These are phyloP conservation scores for Acanthopleura granulata DNA, from an alignment of 2,888 invertebrate genomes.

Conservation along the genomic window DNA sequence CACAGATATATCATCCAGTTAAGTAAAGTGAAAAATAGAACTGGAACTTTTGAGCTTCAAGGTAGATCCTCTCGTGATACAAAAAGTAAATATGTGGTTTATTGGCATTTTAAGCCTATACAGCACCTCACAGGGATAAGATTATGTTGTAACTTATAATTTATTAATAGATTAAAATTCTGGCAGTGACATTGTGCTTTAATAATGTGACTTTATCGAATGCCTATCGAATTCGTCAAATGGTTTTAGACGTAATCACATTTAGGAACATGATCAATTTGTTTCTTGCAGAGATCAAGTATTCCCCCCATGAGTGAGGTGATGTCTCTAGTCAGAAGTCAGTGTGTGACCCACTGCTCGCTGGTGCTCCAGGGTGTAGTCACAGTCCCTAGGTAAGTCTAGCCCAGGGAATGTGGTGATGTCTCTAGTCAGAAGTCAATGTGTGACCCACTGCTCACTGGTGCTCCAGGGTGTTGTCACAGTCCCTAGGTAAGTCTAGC, in stretches of 20 bases:
- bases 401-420: slow-evolving; percentile 81
- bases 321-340: slow-evolving; percentile 73
- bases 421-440: slow-evolving; percentile 73
- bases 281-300: slow-evolving; percentile 75
- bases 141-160: too few species aligned
- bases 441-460: slow-evolving; percentile 75
- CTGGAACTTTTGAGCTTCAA: too few species aligned
- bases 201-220: too few species aligned
- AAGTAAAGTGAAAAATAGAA: too few species aligned
- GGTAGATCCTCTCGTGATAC: too few species aligned
- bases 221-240: too few species aligned
- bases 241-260: background rate
- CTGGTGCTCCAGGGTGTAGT: slow-evolving; percentile 74
- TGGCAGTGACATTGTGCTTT: too few species aligned
- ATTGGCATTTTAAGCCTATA: too few species aligned
- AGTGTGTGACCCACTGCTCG: slow-evolving; percentile 76
- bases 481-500: background rate
- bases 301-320: slow-evolving; percentile 81
- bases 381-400: slow-evolving; percentile 32
- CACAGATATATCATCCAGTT: too few species aligned
- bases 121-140: too few species aligned
- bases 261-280: slow-evolving; percentile 15
- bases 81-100: too few species aligned
- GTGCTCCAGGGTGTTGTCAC: slow-evolving; percentile 73
- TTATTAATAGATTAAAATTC: too few species aligned